Percentiles rank a stretch among this genome's conserved stretches.
Evolutionary conservation across 2,888 invertebrate species (phyloP).

Genomic region (Aelia acuminata): DNA sequence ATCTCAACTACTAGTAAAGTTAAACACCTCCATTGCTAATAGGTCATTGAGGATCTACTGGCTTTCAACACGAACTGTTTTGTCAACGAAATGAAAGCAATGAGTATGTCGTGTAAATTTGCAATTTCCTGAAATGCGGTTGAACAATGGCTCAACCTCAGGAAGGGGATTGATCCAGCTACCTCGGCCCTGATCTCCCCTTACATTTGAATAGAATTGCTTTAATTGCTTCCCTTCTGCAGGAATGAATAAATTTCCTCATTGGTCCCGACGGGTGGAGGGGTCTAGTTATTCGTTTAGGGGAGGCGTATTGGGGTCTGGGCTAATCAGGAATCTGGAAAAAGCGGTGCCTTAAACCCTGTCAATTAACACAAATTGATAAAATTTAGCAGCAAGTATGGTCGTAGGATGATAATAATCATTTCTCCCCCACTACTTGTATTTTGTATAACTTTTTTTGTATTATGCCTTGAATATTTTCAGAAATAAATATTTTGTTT

Average conservation of each 20-base stretch:
- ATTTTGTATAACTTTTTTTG: neutral
- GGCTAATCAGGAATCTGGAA: neutral
- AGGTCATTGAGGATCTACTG: neutral
- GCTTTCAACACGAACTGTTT: constrained; percentile 18
- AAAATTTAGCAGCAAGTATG: neutral
- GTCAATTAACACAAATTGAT: neutral
- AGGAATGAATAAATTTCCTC: constrained; percentile 26
- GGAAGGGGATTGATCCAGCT: constrained; percentile 18
- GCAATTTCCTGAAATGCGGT: constrained; percentile 32
- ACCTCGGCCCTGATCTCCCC: neutral
- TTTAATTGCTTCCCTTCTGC: constrained; percentile 18
- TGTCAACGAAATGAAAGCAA: constrained; percentile 13
- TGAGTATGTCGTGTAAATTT: constrained; percentile 31
- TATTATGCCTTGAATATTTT: too few relatives aligned
- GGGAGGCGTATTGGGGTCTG: neutral
- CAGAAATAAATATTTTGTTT: too few relatives aligned
- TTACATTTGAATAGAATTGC: constrained; percentile 35
- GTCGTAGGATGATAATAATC: neutral
- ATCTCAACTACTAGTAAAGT: neutral
- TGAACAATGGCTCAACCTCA: constrained; percentile 7
- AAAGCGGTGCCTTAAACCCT: neutral
- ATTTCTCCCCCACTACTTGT: neutral
- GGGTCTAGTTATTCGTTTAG: neutral
- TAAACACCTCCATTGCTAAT: constrained; percentile 2
- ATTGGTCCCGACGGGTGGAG: neutral